Percentiles rank a stretch among this genome's conserved stretches.
phyloP scores from a whole-genome alignment of 1,140 invertebrate genomes.

The Varroa destructor region DNA sequence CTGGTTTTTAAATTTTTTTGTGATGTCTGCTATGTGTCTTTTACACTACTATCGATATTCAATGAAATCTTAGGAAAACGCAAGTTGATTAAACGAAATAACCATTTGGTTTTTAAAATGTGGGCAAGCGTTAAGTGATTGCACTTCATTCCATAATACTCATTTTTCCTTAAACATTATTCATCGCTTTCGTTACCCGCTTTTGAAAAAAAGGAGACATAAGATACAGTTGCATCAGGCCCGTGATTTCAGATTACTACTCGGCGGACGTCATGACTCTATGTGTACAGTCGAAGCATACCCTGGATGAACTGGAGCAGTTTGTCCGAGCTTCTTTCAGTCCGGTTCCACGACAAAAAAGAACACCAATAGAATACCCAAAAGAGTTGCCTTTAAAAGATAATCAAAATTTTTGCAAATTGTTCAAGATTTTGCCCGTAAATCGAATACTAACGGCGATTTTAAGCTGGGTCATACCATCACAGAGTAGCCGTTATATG shows the following conservation, averaged over 20 bases:
- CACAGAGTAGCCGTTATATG: conserved; percentile 5
- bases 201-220: no score
- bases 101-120: no score
- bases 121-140: no score
- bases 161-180: no score
- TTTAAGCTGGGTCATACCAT: conserved; percentile 42
- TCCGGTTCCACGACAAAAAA: not conserved
- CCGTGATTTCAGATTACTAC: conserved; percentile 4
- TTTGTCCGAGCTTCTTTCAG: conserved; percentile 5
- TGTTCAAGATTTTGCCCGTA: conserved; percentile 40
- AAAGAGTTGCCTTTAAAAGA: not conserved
- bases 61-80: no score
- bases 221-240: no score
- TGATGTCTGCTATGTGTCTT: no score
- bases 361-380: not conserved
- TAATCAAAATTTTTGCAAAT: conserved; percentile 14
- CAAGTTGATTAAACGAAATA: no score
- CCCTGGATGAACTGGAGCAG: conserved; percentile 1
- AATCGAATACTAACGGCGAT: conserved; percentile 42
- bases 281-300: conserved; percentile 19
- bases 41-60: no score
- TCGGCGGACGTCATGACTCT: conserved; percentile 20
- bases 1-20: no score
- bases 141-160: no score
- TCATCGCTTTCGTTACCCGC: no score